Percentiles rank a stretch among this genome's conserved stretches.
Evolutionary conservation across 1,140 invertebrate species (phyloP).

Genomic region (Drosophila subobscura): DNA sequence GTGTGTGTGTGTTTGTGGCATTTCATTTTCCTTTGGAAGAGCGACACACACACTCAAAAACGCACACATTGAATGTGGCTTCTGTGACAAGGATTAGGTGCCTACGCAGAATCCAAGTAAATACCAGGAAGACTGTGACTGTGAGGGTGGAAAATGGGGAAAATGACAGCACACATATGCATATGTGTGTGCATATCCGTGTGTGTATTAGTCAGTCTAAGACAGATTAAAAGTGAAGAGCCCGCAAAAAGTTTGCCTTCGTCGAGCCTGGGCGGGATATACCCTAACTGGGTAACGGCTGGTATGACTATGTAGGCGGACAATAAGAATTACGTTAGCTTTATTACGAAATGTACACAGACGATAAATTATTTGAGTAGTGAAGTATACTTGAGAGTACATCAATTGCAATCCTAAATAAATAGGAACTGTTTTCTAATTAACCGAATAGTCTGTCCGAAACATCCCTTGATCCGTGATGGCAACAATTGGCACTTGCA

Average conservation of each 20-base stretch:
- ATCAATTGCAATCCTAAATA: too few relatives aligned
- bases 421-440: too few relatives aligned
- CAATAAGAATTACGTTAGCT: not conserved
- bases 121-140: conserved; percentile 42
- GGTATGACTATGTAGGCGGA: not conserved
- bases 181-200: conserved; percentile 41
- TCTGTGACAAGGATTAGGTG: conserved; percentile 71
- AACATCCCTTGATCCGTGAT: too few relatives aligned
- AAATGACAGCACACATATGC: conserved; percentile 70
- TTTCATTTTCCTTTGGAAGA: conserved; percentile 24
- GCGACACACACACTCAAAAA: not conserved
- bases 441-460: too few relatives aligned
- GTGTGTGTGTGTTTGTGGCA: conserved; percentile 24
- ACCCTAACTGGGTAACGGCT: conserved; percentile 16
- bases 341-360: too few relatives aligned
- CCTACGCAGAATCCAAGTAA: conserved; percentile 53
- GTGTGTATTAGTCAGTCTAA: conserved; percentile 49
- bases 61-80: conserved; percentile 59
- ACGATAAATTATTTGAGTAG: too few relatives aligned
- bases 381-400: too few relatives aligned
- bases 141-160: conserved; percentile 5
- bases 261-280: conserved; percentile 4
- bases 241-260: conserved; percentile 53
- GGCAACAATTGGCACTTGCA: too few relatives aligned
- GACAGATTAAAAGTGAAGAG: conserved; percentile 79